Evolutionary conservation across 1,140 invertebrate genomes (phyloP).

Genomic region (Diabrotica virgifera): DNA sequence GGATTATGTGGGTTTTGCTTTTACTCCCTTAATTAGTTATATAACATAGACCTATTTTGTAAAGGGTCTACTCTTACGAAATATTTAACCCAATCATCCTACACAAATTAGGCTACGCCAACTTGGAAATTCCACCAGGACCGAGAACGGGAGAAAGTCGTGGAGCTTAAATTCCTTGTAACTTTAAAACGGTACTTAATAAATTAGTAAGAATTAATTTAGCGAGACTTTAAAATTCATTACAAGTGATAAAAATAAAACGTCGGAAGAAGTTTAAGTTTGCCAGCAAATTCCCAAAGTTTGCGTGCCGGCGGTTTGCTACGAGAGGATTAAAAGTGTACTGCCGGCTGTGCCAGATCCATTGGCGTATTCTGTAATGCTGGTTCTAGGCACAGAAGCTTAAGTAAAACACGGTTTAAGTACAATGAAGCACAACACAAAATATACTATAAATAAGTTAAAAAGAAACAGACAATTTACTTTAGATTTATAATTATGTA

Average conservation of each 20-base stretch:
- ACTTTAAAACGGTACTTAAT: constrained; percentile 19
- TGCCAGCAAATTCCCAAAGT: constrained; percentile 8
- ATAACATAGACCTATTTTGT: too few species aligned
- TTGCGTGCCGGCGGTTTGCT: constrained; percentile 10
- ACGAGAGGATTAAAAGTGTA: constrained; percentile 13
- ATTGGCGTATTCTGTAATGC: too few species aligned
- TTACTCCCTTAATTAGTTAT: too few species aligned
- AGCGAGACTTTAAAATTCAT: constrained; percentile 15
- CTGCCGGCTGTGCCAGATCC: too few species aligned
- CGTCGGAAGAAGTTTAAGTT: constrained; percentile 8
- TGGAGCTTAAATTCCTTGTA: constrained; percentile 13
- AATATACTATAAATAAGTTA: too few species aligned
- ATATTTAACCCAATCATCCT: neutral
- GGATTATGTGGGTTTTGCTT: too few species aligned
- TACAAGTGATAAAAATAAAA: constrained; percentile 19
- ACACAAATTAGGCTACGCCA: neutral
- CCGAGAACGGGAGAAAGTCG: neutral
- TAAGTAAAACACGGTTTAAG: too few species aligned
- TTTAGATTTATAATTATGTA: too few species aligned
- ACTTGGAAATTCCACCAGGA: neutral
- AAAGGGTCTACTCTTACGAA: neutral
- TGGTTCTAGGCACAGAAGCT: too few species aligned
- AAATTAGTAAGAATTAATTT: constrained; percentile 19
- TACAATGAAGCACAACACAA: too few species aligned
- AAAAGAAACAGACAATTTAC: too few species aligned